Evolutionary conservation across 1,140 invertebrate species (phyloP).

Genomic region (Lordiphosa clarofinis): DNA sequence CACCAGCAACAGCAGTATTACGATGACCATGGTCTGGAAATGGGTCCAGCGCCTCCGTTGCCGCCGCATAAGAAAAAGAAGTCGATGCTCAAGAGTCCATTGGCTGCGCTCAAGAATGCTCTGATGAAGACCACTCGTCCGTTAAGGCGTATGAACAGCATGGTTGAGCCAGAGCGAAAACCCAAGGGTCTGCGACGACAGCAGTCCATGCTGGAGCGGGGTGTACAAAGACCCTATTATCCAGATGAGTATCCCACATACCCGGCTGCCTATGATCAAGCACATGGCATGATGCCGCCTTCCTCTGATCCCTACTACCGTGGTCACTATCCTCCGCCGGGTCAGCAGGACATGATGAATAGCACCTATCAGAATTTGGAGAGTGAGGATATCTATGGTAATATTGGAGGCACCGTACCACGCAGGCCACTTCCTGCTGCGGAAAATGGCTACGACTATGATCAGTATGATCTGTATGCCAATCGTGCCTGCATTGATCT

Average conservation of each 20-base stretch:
- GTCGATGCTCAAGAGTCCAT: conserved; percentile 70
- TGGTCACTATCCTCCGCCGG: conserved; percentile 37
- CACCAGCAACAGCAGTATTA: conserved; percentile 49
- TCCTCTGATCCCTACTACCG: conserved; percentile 52
- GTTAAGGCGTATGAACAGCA: conserved; percentile 72
- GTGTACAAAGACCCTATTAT: conserved; percentile 69
- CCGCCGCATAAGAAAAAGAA: conserved; percentile 76
- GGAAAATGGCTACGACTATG: conserved; percentile 54
- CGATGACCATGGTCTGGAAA: conserved; percentile 53
- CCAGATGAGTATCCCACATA: conserved; percentile 75
- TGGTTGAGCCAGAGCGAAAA: conserved; percentile 74
- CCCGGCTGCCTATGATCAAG: conserved; percentile 56
- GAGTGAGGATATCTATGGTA: conserved; percentile 74
- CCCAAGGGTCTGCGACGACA: conserved; percentile 67
- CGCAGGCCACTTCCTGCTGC: conserved; percentile 29
- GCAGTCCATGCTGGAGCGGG: conserved; percentile 76
- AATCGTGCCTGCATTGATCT: conserved; percentile 78
- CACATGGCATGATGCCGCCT: conserved; percentile 25
- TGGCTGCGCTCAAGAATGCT: conserved; percentile 73
- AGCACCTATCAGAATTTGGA: conserved; percentile 78
- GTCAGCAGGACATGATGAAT: conserved; percentile 64
- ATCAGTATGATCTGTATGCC: conserved; percentile 78
- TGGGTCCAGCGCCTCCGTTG: conserved; percentile 50
- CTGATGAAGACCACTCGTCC: conserved; percentile 71
- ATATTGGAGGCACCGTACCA: conserved; percentile 53